Conservation (phyloP, 2,797 vertebrate species). For the Schizopygopsis malacanthus region DNA sequence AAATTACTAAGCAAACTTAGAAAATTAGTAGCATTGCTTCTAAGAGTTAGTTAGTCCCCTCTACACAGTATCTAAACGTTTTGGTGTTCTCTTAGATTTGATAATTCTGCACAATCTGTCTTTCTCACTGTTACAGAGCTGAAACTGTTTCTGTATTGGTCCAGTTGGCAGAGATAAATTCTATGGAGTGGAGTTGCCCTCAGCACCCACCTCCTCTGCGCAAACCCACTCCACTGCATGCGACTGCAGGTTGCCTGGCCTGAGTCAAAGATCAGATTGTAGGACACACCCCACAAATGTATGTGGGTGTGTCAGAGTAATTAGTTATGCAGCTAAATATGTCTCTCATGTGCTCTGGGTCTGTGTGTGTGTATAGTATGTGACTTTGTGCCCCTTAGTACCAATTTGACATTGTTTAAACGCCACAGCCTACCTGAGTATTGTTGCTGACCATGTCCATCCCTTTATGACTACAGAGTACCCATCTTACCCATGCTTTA, state of each 20-base stretch:
- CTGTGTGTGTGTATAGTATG: neutral
- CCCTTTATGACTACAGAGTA: too few relatives aligned
- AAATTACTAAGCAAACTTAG: too few relatives aligned
- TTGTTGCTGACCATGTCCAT: too few relatives aligned
- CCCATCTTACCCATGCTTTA: neutral
- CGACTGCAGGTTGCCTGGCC: slow-evolving; percentile 43
- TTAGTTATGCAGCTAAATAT: slow-evolving; percentile 59
- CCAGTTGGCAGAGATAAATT: slow-evolving; percentile 60
- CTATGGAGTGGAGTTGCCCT: slow-evolving; percentile 39
- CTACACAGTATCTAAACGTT: neutral
- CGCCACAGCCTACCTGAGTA: too few relatives aligned
- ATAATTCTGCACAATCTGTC: neutral
- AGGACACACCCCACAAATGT: slow-evolving; percentile 57
- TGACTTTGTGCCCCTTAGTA: too few relatives aligned
- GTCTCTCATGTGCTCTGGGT: slow-evolving; percentile 41
- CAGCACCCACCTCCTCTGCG: slow-evolving; percentile 31
- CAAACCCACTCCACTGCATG: slow-evolving; percentile 17
- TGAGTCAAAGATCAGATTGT: slow-evolving; percentile 60
- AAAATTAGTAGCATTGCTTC: too few relatives aligned
- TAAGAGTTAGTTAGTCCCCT: neutral
- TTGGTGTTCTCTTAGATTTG: neutral
- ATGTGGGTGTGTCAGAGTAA: slow-evolving; percentile 45
- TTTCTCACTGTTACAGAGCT: neutral
- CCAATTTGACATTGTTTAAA: too few relatives aligned
- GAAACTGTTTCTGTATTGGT: slow-evolving; percentile 13